Evolutionary conservation across 2,113 vertebrate species (phyloP), one percentile per base, ranked within the genome.

Genomic region (Gymnarchus niloticus): DNA sequence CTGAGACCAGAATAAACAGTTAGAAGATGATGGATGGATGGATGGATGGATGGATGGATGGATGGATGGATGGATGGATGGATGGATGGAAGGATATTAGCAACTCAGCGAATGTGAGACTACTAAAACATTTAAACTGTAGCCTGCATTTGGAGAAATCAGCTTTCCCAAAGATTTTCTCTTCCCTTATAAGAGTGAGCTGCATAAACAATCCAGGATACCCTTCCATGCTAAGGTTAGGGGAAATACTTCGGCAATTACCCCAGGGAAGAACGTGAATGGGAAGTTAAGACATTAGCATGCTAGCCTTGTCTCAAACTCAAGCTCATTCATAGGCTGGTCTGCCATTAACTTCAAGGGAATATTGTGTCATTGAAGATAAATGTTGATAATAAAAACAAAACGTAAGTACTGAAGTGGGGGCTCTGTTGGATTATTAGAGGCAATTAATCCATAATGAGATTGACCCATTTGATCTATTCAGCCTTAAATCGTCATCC

Each of bases 401-500:
- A 83, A 56, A 87, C 19, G 88, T n/a, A 8, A 48, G 84, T 76
- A 48, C 48, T 87, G 77, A 83, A 88, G 87, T 87, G 88, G 88
- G 46, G 33, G 78, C 84, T 65, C 41, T 51, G 83, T 83, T 57
- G 65, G 41, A 84, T 86, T 87, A 88, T 90, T 84, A 87, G 87
- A 85, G 87, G 51, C 51, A 86, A 89, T 92, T 91, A 83, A 91
- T 91, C 88, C 88, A 83, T 84, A 57, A n/a, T 77, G 85, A 90
- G 88, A 90, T 87, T 89, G 87, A 89, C 90, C 87, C 81, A 85
- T 87, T 83, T 87, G 85, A 87, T 92, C 91, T 82, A 81, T 49
- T 86, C 25, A 83, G 87, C 85, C 88, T 89, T 88, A 88, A 89
- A 90, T 33, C 78, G 83, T 85, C 90, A 86, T 89, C 46, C 46